Conservation (phyloP, 1,140 invertebrate genomes). For the Lycorma delicatula region DNA sequence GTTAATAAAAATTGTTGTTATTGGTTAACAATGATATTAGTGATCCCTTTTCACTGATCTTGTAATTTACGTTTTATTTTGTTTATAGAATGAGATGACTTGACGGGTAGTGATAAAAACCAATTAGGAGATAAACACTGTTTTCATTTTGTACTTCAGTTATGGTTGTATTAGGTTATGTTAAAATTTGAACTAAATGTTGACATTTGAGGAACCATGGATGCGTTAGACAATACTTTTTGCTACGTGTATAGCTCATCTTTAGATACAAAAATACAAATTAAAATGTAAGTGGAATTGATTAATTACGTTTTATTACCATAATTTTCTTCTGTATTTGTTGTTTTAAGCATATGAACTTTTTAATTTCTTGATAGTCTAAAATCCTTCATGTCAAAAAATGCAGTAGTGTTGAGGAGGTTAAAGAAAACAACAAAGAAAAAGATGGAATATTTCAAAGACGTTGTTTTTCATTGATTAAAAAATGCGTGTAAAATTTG, state of each 20-base stretch:
- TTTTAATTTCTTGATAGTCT: background rate
- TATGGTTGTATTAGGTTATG: no score
- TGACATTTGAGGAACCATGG: no score
- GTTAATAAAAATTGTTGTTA: no score
- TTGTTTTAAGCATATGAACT: background rate
- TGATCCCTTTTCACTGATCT: no score
- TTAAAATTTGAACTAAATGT: no score
- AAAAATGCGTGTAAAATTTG: no score
- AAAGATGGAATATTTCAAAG: background rate
- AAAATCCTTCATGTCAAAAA: background rate
- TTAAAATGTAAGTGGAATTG: constrained; percentile 75
- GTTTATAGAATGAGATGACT: no score
- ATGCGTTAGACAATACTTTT: constrained; percentile 73
- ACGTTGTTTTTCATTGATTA: background rate
- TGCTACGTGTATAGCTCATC: constrained; percentile 87
- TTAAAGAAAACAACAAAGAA: background rate
- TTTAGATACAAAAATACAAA: constrained; percentile 73
- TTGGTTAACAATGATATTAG: no score
- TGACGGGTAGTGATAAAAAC: no score
- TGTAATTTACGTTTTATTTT: no score
- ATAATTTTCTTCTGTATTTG: background rate
- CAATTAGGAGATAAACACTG: no score
- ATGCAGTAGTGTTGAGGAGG: background rate
- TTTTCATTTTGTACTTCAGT: no score
- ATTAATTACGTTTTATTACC: background rate